Percentiles rank a stretch among this genome's conserved stretches.
These are phyloP conservation scores for Erebia ligea DNA, from an alignment of 2,888 invertebrate genomes.

Conservation along the genomic window DNA sequence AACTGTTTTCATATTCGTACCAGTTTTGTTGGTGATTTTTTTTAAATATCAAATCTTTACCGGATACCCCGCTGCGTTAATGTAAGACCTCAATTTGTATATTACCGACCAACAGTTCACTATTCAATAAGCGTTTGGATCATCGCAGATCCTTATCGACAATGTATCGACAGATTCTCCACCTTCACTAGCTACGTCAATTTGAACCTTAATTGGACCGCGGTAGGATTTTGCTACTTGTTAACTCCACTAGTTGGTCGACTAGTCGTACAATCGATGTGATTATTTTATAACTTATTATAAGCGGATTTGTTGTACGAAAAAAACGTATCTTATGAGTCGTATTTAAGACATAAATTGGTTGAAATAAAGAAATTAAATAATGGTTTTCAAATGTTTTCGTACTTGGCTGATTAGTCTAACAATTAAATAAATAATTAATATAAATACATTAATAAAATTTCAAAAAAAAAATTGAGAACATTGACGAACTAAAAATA, in stretches of 20 bases:
- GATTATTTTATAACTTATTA: slow-evolving; percentile 19
- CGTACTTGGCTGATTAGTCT: too few species aligned
- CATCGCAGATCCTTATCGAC: slow-evolving; percentile 69
- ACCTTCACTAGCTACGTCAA: slow-evolving; percentile 27
- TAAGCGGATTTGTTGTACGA: not conserved
- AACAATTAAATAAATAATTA: too few species aligned
- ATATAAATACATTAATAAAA: too few species aligned
- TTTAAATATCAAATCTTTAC: slow-evolving; percentile 51
- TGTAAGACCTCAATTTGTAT: slow-evolving; percentile 74
- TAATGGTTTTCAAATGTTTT: too few species aligned
- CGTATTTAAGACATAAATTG: too few species aligned
- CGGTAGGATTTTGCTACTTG: slow-evolving; percentile 15
- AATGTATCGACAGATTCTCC: slow-evolving; percentile 35
- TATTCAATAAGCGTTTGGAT: slow-evolving; percentile 74
- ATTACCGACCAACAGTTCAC: slow-evolving; percentile 68
- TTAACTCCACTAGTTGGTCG: slow-evolving; percentile 36
- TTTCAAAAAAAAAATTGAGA: too few species aligned
- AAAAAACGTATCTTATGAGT: not conserved
- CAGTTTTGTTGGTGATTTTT: slow-evolving; percentile 37
- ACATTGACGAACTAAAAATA: too few species aligned
- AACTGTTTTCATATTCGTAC: slow-evolving; percentile 35
- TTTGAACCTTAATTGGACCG: slow-evolving; percentile 24
- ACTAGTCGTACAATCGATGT: slow-evolving; percentile 28
- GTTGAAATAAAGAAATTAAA: too few species aligned
- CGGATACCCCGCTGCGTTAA: slow-evolving; percentile 70